Base-by-base conservation (phyloP, 2,797 vertebrate species). In the Kryptolebias ocellatus region DNA sequence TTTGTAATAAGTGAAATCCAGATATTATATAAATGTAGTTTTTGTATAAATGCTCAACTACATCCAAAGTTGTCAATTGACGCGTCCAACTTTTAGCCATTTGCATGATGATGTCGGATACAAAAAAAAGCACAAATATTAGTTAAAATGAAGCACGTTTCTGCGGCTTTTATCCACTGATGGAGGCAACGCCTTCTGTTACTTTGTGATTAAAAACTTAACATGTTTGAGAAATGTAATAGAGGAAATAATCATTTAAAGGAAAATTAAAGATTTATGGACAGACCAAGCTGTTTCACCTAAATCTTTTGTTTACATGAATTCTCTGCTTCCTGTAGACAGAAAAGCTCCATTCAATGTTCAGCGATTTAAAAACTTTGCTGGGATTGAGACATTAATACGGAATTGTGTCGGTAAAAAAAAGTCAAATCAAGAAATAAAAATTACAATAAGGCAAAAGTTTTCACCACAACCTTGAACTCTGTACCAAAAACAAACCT, bases 261-360 rank as follows among this genome's bases (percentile, higher is more conserved):
- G 67, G 58, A 20, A 80, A 81, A 87, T 87, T 87, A 89, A 90
- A 92, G 76, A 81, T 83, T 78, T 85, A 84, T 82, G 52, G 55
- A 84, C 28, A 39, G 44, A 74, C 67, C n/a, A 60, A 61, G 53
- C 29, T 20, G 15, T 12, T 34, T 4, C n/a, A 50, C 46, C 49
- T 46, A 53, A 56, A 2, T 39, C 2, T 66, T 51, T 4, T 29
- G 31, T 52, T 58, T 27, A 20, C 8, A 24, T 57, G 8, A 2
- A 18, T 50, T 51, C 20, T 24, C 20, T 24, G 20, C 20, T 24
- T 24, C 20, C 11, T 42, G 39, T 42, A 12, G 11, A 12, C 10
- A 42, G 39, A 12, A 34, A 34, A 6, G 31, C 31, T 12, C 39
- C 39, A 42, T 42, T 11, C 39, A 42, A 42, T 11, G 14, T 2